Conservation (phyloP, 2,797 vertebrate species). For the Fundulus diaphanus region DNA sequence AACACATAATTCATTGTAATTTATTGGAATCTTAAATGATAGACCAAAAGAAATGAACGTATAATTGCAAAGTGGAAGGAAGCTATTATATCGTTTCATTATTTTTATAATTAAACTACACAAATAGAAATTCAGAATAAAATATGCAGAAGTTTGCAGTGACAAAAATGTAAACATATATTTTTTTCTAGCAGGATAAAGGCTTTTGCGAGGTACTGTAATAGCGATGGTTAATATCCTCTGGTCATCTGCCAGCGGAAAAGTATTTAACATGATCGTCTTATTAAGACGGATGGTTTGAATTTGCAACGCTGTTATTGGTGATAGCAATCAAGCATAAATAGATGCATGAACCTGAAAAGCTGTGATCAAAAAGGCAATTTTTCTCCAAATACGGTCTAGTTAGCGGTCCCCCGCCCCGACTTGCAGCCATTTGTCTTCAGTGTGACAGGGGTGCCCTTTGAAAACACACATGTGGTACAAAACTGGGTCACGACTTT, state of each 20-base stretch:
- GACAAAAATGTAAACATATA: not conserved
- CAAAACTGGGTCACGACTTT: slow-evolving; percentile 27
- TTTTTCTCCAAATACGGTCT: not conserved
- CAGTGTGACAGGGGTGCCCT: slow-evolving; percentile 29
- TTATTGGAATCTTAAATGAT: not conserved
- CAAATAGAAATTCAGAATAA: not conserved
- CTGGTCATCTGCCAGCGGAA: not conserved
- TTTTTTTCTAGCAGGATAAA: too few relatives aligned
- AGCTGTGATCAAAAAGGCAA: not conserved
- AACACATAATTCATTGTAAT: not conserved
- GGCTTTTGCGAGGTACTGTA: not conserved
- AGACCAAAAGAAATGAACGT: not conserved
- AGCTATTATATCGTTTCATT: not conserved
- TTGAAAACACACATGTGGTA: slow-evolving; percentile 22
- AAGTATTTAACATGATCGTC: not conserved
- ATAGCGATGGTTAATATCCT: not conserved
- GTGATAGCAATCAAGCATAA: too few relatives aligned
- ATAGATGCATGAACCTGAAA: not conserved
- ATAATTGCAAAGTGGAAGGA: not conserved
- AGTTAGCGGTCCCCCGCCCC: not conserved
- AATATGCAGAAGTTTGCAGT: not conserved
- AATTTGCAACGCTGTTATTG: not conserved
- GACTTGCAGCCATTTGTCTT: slow-evolving; percentile 14
- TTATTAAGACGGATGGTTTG: not conserved
- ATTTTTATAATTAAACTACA: not conserved